Evolutionary conservation across 2,113 vertebrate species (phyloP).

Genomic region (Callopanchax toddi): DNA sequence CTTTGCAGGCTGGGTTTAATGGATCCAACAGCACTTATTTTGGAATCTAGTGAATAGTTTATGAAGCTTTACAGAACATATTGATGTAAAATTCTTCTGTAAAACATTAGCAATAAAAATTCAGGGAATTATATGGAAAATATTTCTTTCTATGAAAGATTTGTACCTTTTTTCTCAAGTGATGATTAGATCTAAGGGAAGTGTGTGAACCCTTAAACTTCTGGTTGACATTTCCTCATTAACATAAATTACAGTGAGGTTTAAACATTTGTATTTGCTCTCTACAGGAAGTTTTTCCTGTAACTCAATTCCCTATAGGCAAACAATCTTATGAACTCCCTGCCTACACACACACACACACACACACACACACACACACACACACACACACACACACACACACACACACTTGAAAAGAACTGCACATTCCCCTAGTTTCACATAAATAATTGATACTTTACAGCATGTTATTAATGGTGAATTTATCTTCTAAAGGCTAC

Average conservation of each 20-base stretch:
- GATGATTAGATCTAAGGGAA: too few relatives aligned
- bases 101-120: too few relatives aligned
- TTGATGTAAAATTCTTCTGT: too few relatives aligned
- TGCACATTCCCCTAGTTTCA: conserved; percentile 32
- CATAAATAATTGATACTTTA: conserved; percentile 46
- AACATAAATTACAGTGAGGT: conserved; percentile 16
- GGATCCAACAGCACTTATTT: too few relatives aligned
- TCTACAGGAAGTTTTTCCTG: conserved; percentile 26
- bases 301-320: conserved; percentile 28
- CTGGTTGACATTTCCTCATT: conserved; percentile 19
- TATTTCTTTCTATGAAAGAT: too few relatives aligned
- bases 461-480: conserved; percentile 37
- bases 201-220: conserved; percentile 1
- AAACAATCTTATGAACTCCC: conserved; percentile 35
- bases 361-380: too few relatives aligned
- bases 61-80: too few relatives aligned
- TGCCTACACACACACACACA: not conserved
- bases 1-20: too few relatives aligned
- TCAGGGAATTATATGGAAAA: too few relatives aligned
- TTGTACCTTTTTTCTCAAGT: too few relatives aligned
- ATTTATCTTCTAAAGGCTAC: conserved; percentile 39
- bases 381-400: conserved; percentile 2
- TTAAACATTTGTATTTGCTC: conserved; percentile 22
- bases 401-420: not conserved
- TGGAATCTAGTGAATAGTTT: too few relatives aligned